Conservation (phyloP, 2,888 invertebrate genomes). For the Lepidocyrtinus sp. region DNA sequence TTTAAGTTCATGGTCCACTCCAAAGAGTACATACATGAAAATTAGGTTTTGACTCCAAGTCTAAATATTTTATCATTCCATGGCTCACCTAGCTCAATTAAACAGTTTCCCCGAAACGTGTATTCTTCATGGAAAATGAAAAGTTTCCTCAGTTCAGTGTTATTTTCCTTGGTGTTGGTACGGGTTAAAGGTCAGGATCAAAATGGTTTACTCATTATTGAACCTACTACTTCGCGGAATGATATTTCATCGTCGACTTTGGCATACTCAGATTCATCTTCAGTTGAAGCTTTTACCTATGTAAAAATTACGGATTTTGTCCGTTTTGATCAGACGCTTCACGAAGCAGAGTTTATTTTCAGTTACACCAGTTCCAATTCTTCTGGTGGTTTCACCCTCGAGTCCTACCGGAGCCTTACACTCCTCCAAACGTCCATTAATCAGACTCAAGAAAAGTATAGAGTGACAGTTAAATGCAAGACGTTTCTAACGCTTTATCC, state of each 20-base stretch:
- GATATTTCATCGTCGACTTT: no score
- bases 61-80: not conserved
- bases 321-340: not conserved
- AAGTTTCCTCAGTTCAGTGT: not conserved
- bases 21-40: not conserved
- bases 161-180: not conserved
- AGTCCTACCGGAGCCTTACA: not conserved
- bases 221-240: no score
- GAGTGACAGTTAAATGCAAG: not conserved
- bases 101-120: not conserved
- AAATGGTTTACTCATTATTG: no score
- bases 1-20: not conserved
- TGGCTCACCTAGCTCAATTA: not conserved
- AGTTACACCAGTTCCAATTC: no score
- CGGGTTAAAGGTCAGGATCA: not conserved
- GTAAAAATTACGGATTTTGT: not conserved
- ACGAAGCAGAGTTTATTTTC: not conserved
- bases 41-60: not conserved
- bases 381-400: slow-evolving; percentile 12
- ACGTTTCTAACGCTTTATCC: not conserved
- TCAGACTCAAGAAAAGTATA: not conserved
- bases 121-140: not conserved
- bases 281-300: not conserved
- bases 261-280: not conserved
- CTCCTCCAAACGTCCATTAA: not conserved